Evolutionary conservation across 2,797 vertebrate genomes (phyloP).

Genomic region (Lutjanus argentimaculatus): DNA sequence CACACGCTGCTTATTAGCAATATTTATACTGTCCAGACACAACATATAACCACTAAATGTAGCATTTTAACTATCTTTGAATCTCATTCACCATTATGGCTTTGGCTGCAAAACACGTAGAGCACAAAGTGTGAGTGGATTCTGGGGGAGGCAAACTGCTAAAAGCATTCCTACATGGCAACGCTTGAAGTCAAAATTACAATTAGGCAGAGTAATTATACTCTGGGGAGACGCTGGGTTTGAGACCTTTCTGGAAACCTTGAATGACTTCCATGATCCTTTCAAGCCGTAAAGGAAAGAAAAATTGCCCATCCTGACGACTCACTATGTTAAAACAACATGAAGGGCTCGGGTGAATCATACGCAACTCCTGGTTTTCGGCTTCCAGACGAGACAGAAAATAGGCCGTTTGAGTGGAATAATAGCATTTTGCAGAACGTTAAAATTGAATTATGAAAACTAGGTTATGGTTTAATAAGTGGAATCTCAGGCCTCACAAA

Average conservation of each 20-base stretch:
- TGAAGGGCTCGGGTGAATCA: slow-evolving; percentile 39
- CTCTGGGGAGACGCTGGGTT: slow-evolving; percentile 41
- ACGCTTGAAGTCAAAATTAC: slow-evolving; percentile 55
- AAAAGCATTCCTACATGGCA: slow-evolving; percentile 44
- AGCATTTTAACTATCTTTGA: slow-evolving; percentile 33
- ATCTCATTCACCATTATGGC: slow-evolving; percentile 1
- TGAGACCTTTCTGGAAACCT: slow-evolving; percentile 61
- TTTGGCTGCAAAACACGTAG: slow-evolving; percentile 31
- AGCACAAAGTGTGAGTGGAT: slow-evolving; percentile 22
- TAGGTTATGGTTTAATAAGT: slow-evolving; percentile 64
- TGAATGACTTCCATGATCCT: slow-evolving; percentile 52
- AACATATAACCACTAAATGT: slow-evolving; percentile 39
- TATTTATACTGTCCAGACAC: slow-evolving; percentile 31
- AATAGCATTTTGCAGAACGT: slow-evolving; percentile 56
- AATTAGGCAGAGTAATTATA: slow-evolving; percentile 57
- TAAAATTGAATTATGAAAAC: slow-evolving; percentile 67
- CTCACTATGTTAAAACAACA: slow-evolving; percentile 45
- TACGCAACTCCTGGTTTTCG: slow-evolving; percentile 25
- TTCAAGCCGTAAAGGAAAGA: slow-evolving; percentile 46
- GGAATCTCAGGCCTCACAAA: slow-evolving; percentile 41
- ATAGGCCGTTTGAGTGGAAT: slow-evolving; percentile 46
- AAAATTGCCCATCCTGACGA: slow-evolving; percentile 31
- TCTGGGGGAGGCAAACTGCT: slow-evolving; percentile 28
- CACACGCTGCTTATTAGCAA: slow-evolving; percentile 37
- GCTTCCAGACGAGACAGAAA: slow-evolving; percentile 62